A percentile compares a stretch with the other conserved stretches of the same genome.
These are phyloP conservation scores for Philereme transversata DNA, from an alignment of 2,888 invertebrate genomes.

Conservation along the genomic window DNA sequence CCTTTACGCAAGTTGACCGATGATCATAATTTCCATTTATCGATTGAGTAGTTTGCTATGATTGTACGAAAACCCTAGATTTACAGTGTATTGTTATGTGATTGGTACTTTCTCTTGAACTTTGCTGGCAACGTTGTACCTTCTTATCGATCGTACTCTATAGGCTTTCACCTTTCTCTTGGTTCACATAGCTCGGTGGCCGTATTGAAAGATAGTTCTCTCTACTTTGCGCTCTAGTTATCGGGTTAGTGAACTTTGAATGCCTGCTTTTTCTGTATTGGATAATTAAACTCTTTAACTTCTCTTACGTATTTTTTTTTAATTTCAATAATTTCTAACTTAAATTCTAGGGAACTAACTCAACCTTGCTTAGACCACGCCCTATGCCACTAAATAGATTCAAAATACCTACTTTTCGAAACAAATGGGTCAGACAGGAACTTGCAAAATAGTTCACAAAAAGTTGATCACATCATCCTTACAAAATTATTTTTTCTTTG, in stretches of 20 bases:
- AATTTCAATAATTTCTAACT: too few relatives aligned
- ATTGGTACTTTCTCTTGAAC: constrained; percentile 12
- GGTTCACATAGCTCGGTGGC: constrained; percentile 3
- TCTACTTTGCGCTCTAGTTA: constrained; percentile 5
- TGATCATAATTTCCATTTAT: background rate
- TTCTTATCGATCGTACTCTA: background rate
- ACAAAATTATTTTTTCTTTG: constrained; percentile 40
- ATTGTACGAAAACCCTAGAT: too few relatives aligned
- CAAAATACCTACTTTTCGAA: too few relatives aligned
- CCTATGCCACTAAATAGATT: too few relatives aligned
- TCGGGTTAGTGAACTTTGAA: constrained; percentile 7
- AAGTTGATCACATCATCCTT: constrained; percentile 6
- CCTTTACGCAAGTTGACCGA: constrained; percentile 10
- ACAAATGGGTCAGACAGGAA: too few relatives aligned
- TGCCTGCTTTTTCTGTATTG: too few relatives aligned
- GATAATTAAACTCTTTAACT: too few relatives aligned
- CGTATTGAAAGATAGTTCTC: constrained; percentile 1
- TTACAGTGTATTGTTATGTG: too few relatives aligned
- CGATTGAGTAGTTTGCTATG: background rate
- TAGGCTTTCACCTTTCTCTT: constrained; percentile 49
- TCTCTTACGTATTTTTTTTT: too few relatives aligned
- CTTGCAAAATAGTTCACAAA: too few relatives aligned
- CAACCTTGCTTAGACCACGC: too few relatives aligned
- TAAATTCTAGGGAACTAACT: too few relatives aligned
- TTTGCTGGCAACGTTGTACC: background rate